A percentile compares a stretch with the other conserved stretches of the same genome.
Evolutionary conservation across 1,140 invertebrate genomes (phyloP).

Genomic region (Drosophila tristis): DNA sequence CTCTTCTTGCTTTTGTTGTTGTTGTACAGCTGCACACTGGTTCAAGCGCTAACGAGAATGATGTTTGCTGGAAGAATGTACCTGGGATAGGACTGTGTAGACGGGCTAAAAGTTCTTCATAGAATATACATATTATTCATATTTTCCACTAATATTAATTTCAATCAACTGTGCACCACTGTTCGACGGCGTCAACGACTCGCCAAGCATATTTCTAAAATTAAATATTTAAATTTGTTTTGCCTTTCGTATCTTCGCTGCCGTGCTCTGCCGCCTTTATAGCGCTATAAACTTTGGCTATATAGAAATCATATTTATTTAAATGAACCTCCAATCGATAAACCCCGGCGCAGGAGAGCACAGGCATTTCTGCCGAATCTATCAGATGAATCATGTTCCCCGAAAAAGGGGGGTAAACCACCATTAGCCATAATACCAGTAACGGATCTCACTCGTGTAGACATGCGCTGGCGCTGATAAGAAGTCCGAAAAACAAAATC

Average conservation of each 20-base stretch:
- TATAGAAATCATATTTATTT: conserved; percentile 50
- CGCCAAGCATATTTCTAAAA: conserved; percentile 60
- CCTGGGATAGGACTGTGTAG: neutral
- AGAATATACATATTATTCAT: too few species aligned
- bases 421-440: conserved; percentile 10
- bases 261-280: conserved; percentile 44
- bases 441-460: conserved; percentile 47
- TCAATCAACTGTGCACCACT: conserved; percentile 28
- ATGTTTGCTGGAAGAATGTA: too few species aligned
- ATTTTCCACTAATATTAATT: too few species aligned
- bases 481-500: neutral
- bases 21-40: conserved; percentile 39
- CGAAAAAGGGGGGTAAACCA: conserved; percentile 50
- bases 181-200: conserved; percentile 71
- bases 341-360: conserved; percentile 22
- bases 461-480: conserved; percentile 50
- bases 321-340: conserved; percentile 42
- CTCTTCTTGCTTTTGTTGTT: conserved; percentile 20
- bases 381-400: conserved; percentile 48
- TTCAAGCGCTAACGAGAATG: neutral
- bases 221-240: conserved; percentile 78
- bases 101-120: too few species aligned
- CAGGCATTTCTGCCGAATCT: conserved; percentile 48
- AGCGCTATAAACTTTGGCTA: conserved; percentile 45
- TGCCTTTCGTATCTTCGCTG: conserved; percentile 53